A percentile compares a stretch with the other conserved stretches of the same genome.
Conservation (phyloP, 2,113 vertebrate species). For the Gymnarchus niloticus region DNA sequence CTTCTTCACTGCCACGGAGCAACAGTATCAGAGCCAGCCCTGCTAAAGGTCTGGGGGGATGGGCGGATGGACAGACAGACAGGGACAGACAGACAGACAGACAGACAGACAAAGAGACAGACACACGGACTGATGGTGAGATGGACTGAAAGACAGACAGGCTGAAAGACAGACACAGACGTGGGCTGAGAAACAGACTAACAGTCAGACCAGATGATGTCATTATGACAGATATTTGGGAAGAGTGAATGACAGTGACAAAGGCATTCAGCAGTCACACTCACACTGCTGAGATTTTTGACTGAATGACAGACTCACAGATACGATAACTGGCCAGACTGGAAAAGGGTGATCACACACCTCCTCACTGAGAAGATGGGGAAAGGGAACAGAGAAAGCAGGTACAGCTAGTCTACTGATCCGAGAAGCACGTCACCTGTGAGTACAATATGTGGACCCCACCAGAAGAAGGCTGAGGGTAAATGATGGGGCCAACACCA, state of each 20-base stretch:
- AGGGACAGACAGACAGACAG: slow-evolving; percentile 2
- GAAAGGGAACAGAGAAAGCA: too few species aligned
- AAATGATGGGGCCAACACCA: background rate
- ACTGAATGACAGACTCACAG: background rate
- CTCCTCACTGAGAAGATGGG: too few species aligned
- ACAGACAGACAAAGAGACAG: background rate
- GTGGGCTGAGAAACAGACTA: background rate
- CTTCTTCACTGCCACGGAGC: slow-evolving; percentile 90
- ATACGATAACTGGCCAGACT: background rate
- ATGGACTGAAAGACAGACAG: background rate
- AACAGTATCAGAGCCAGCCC: slow-evolving; percentile 85
- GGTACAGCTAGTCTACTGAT: too few species aligned
- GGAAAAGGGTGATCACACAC: too few species aligned
- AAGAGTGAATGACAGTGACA: background rate
- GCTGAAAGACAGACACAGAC: background rate
- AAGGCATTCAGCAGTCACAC: background rate
- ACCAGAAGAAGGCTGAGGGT: background rate
- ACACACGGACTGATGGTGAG: background rate
- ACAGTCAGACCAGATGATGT: background rate
- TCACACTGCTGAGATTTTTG: background rate
- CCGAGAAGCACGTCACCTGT: too few species aligned
- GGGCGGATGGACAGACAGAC: background rate
- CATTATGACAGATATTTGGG: background rate
- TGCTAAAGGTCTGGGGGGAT: slow-evolving; percentile 11
- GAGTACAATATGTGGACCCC: too few species aligned